A percentile compares a stretch with the other conserved stretches of the same genome.
These are phyloP conservation scores for Cephalopachus bancanus DNA, from an alignment of 2,797 vertebrate species.

Conservation along the genomic window DNA sequence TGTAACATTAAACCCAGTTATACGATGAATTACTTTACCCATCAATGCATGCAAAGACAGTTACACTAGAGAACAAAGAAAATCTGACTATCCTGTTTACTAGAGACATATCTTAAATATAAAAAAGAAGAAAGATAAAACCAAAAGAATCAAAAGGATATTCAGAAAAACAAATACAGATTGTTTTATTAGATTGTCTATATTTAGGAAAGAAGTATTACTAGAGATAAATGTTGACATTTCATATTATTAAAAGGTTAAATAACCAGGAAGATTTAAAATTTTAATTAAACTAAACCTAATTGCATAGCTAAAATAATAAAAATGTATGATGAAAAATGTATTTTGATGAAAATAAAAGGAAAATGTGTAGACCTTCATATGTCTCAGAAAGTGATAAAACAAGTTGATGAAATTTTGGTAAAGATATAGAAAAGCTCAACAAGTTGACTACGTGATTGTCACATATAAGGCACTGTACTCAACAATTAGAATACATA, in stretches of 20 bases:
- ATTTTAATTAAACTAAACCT: slow-evolving; percentile 15
- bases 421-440: not conserved
- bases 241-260: not conserved
- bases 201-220: not conserved
- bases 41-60: not conserved
- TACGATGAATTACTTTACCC: not conserved
- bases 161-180: not conserved
- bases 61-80: not conserved
- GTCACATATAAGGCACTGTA: not conserved
- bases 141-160: not conserved
- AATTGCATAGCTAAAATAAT: not conserved
- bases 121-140: slow-evolving; percentile 10
- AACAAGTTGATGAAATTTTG: not conserved
- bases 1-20: not conserved
- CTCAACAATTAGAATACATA: not conserved
- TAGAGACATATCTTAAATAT: not conserved
- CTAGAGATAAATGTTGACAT: not conserved
- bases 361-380: not conserved
- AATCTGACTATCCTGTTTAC: not conserved
- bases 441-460: not conserved
- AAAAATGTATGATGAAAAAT: not conserved
- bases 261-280: not conserved
- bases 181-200: not conserved
- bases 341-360: not conserved
- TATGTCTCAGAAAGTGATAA: not conserved